Evolutionary conservation across 2,888 invertebrate species (phyloP), one percentile per base, ranked within the genome.

Genomic region (Oeneis ivallda): DNA sequence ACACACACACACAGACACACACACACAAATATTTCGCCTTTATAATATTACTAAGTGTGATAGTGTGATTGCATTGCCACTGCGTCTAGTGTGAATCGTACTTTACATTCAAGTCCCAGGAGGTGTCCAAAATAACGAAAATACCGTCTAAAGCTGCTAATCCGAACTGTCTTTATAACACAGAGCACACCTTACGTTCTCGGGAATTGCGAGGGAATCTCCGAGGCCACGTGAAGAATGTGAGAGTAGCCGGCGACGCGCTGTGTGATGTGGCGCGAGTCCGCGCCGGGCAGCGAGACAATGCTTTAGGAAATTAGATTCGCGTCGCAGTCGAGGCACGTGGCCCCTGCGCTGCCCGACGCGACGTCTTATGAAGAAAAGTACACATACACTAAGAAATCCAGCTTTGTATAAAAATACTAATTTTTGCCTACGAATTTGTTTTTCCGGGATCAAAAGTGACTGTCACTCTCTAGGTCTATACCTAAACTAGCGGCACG

Each of bases 281-380:
- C 26, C 26, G 26, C n/a, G 26, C 26, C 26, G 26, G 26, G 26
- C 26, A 26, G 67, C 66, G 66, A 85, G 85, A 86, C 85, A 86
- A 86, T 83, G 84, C 79, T 80, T 80, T 84, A 79, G 85, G 85
- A 86, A 87, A 87, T 88, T 85, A 87, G 83, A 85, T 87, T 84
- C 76, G 72, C 72, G 76, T 81, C 72, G 84, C 71, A 87, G 85
- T 86, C 86, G 70, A 54, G 73, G 82, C 88, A 87, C 87, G 87
- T 85, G 82, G 76, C 64, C 76, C 75, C 76, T 76, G 76, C 73
- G 74, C 80, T 79, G 80, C 79, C 78, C 78, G 71, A 72, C 77
- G 78, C 78, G 72, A 73, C 78, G 78, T 76, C 77, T 75, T 76
- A 72, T 64, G 64, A 50, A 32, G 60, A 39, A 49, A n/a, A n/a